Base-by-base conservation (phyloP, 2,888 invertebrate genomes). In the Mythimna vitellina region DNA sequence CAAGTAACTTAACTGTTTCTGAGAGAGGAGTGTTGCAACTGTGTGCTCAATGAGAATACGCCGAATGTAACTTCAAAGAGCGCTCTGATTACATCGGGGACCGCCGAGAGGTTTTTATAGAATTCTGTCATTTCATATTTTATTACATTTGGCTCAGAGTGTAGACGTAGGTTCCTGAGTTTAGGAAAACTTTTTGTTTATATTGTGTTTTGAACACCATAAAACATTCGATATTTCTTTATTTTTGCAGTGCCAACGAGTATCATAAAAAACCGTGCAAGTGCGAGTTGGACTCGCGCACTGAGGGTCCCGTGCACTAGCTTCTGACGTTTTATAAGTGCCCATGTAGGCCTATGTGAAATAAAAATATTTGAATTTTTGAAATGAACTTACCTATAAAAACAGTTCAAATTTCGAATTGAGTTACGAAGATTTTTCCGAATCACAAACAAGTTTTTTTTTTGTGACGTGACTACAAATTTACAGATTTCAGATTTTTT, bases 81-180 rank as follows among this genome's bases (percentile, higher is more conserved):
- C n/a, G 63, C 42, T 76, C 65, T 76, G 49, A 76, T 66, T 70
- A 75, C 73, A 65, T 74, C 67, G 14, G 72, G 73, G 62, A 84
- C 68, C 22, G 65, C 38, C 35, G 22, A 67, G n/a, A 57, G 49
- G 54, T 65, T 63, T 25, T 62, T 63, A 68, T 38, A 61, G 58
- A 75, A 68, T 74, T 74, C 56, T 42, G 46, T 32, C 22, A 53
- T 60, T 83, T 66, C 56, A 80, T 83, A 49, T 73, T 80, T 80
- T 69, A 65, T 69, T 49, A 42, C 58, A 57, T 83, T 66, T 56
- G 38, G 32, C 35, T 73, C 32, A 25, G 14, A 64, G 32, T 67
- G n/a, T 57, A 49, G 46, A 62, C 29, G 38, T 49, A 29, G 17
- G 32, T 25, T 53, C 17, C 22, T 22, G 57, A n/a, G 38, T 17